Evolutionary conservation across 2,888 invertebrate species (phyloP).

Genomic region (Endomychus coccineus): DNA sequence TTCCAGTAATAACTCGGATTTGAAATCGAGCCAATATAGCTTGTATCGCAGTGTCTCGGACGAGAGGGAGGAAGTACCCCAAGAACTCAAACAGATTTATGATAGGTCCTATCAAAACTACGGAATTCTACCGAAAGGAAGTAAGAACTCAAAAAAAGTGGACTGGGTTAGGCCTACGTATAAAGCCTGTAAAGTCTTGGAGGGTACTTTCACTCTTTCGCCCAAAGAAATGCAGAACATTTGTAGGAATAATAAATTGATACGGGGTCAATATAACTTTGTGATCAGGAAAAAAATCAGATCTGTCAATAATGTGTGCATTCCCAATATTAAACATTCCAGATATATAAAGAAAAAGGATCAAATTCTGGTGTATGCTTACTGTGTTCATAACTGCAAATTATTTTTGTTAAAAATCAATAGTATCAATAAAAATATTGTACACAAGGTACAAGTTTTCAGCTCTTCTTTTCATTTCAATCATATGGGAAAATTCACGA

Average conservation of each 20-base stretch:
- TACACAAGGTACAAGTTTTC: background rate
- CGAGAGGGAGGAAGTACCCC: too few species aligned
- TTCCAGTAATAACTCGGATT: too few species aligned
- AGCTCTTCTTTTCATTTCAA: conserved; percentile 3
- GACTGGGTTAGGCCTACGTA: background rate
- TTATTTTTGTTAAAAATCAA: too few species aligned
- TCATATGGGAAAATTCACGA: conserved; percentile 1
- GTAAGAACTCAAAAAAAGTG: background rate
- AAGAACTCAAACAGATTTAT: too few species aligned
- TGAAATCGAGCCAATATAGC: too few species aligned
- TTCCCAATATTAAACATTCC: background rate
- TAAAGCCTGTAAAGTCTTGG: background rate
- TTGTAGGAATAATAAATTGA: background rate
- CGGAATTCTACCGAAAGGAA: background rate
- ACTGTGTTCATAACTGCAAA: conserved; percentile 1
- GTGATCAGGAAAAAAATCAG: background rate
- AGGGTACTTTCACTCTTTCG: background rate
- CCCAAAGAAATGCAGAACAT: background rate
- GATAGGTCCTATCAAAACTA: too few species aligned
- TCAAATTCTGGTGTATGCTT: background rate
- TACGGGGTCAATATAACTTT: background rate
- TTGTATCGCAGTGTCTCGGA: too few species aligned
- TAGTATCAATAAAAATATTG: too few species aligned
- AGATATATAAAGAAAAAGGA: background rate
- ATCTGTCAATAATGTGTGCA: conserved; percentile 1